Base-by-base conservation (phyloP, 1,140 invertebrate genomes). In the Anastrepha ludens region DNA sequence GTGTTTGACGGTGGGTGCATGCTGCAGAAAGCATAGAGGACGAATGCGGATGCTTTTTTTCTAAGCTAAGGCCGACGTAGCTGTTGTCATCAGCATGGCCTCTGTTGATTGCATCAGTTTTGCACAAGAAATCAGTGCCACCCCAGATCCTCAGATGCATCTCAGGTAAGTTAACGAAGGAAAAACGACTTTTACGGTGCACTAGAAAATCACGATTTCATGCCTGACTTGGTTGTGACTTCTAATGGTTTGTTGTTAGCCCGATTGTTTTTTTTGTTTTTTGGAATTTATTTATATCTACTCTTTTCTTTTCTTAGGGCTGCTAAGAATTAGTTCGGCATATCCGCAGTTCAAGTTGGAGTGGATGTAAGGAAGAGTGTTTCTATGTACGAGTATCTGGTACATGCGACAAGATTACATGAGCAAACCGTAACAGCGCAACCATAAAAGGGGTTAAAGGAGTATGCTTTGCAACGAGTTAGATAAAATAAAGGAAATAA, bases 141-240 rank as follows among this genome's bases (percentile, higher is more conserved):
- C 74, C 74, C 50, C 47, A 81, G 60, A 17, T 41, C 47, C 41
- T 20, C 7, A 81, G 74, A 81, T 81, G 9, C 74, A 55, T 81
- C 74, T 81, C 20, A 55, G 44, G 7, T 81, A 15, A 81, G 47
- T 81, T 81, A 81, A 81, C 74, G 74, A 81, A 81, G 13, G 50
- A 41, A n/a, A 81, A 81, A 81, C 41, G 44, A 81, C 74, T 81
- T 81, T 81, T 81, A 81, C 74, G 74, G 74, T 20, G 74, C 47
- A 81, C 17, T 13, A 81, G 47, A 50, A 81, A 81, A 81, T 81
- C 74, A 81, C 74, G 74, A 81, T 81, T 81, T 81, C 74, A 81
- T 81, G 74, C 47, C 74, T 58, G 6, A 81, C 74, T 81, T 81
- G 47, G 15, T 81, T 81, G 74, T 81, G 74, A 55, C 74, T 55